A percentile compares a stretch with the other conserved stretches of the same genome.
Conservation (phyloP, 2,888 invertebrate species). For the Drosophila merina region DNA sequence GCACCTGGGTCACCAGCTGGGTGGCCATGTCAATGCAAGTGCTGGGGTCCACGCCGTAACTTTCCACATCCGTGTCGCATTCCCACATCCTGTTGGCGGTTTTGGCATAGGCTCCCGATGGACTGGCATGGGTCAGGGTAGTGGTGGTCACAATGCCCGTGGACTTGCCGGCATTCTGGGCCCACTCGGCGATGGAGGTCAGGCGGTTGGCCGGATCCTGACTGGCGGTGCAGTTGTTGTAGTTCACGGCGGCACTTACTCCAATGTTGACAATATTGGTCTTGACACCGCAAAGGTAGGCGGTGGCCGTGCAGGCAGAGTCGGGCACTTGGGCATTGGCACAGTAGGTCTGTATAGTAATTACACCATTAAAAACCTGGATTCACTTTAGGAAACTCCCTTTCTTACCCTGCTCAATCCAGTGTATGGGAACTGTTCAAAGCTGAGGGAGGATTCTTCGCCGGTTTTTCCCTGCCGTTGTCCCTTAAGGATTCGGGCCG, state of each 20-base stretch:
- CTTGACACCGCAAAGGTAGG: constrained; percentile 87
- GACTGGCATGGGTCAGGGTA: constrained; percentile 91
- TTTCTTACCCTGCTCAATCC: constrained; percentile 86
- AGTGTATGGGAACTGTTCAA: constrained; percentile 87
- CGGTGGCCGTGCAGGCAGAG: constrained; percentile 87
- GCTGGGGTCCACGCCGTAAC: constrained; percentile 43
- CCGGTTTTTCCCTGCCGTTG: constrained; percentile 85
- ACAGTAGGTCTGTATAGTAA: constrained; percentile 85
- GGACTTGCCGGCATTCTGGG: constrained; percentile 86
- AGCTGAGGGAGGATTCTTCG: constrained; percentile 86
- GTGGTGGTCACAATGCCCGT: constrained; percentile 90
- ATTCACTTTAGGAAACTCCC: not conserved
- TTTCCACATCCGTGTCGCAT: constrained; percentile 86
- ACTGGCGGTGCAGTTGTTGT: constrained; percentile 87
- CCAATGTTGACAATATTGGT: constrained; percentile 88
- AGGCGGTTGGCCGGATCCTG: constrained; percentile 86
- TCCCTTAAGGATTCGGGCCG: constrained; percentile 87
- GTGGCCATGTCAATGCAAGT: constrained; percentile 89
- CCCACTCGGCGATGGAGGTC: constrained; percentile 88
- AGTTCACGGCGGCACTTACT: constrained; percentile 87
- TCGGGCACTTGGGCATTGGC: constrained; percentile 89
- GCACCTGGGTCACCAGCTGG: constrained; percentile 88
- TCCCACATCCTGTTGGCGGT: constrained; percentile 90
- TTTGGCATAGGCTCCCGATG: constrained; percentile 87
- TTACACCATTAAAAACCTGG: too few species aligned